Percentiles rank a stretch among this genome's conserved stretches.
phyloP scores from a whole-genome alignment of 2,797 vertebrate species.

The Jordanella pulchra region DNA sequence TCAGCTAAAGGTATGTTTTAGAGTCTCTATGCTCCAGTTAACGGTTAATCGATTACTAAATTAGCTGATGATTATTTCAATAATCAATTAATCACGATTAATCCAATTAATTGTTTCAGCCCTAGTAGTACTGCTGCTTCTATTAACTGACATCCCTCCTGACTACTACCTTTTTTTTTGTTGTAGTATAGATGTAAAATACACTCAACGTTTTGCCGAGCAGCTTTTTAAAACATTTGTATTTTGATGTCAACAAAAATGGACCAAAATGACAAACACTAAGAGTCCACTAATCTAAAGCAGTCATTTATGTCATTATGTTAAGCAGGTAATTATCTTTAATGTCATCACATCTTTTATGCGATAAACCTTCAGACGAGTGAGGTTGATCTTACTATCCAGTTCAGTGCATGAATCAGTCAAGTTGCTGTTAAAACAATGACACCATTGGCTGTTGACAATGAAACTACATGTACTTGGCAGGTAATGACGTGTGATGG shows the following conservation, averaged over 20 bases:
- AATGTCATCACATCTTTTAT: not conserved
- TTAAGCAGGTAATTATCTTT: not conserved
- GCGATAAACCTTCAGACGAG: not conserved
- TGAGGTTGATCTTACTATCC: not conserved
- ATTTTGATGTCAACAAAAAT: not conserved
- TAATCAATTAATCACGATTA: too few relatives aligned
- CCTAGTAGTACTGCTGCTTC: too few relatives aligned
- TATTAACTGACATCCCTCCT: too few relatives aligned
- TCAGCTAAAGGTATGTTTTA: too few relatives aligned
- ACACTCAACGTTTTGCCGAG: not conserved
- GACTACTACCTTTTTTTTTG: not conserved
- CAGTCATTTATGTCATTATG: not conserved
- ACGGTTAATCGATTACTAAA: too few relatives aligned
- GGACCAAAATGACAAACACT: not conserved
- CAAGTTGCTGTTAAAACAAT: not conserved
- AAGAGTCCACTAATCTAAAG: not conserved
- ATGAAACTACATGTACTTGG: not conserved
- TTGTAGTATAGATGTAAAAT: not conserved
- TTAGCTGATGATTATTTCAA: too few relatives aligned
- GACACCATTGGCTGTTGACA: not conserved
- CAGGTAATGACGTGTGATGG: conserved; percentile 1
- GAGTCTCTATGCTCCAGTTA: too few relatives aligned
- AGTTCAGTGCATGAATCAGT: not conserved
- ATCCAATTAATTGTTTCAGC: too few relatives aligned
- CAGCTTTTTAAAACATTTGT: not conserved